Base-by-base conservation (phyloP, 2,888 invertebrate genomes). In the Phytoseiulus persimilis region DNA sequence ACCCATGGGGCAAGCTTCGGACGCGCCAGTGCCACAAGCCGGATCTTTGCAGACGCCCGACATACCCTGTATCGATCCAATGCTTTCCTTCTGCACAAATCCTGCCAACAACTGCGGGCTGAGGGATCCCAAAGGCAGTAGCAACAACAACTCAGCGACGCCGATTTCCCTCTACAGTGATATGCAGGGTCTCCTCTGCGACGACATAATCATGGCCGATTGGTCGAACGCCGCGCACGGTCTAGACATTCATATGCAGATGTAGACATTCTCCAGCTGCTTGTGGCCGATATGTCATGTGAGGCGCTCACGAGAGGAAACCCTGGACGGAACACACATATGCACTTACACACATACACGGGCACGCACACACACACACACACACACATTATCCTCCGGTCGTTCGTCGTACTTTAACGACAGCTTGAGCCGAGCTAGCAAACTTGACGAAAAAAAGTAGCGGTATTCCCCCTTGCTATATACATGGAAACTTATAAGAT, bases 161-260 rank as follows among this genome's bases (percentile, higher is more conserved):
- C 39, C 87, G 28, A 33, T 87, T 23, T 87, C 87, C 11, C 87
- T 87, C 0, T 87, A 87, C 33, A 87, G 87, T 23, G 87, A 87
- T 87, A 87, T 87, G 87, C 87, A 87, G 87, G 87, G 87, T 18
- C 32, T 87, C n/a, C 33, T 87, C 6, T 87, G 87, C 39, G 87
- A 87, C 23, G 87, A 87, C 33, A 45, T 87, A n/a, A 32, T 87
- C 33, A 87, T 87, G 87, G 87, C 87, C 6, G 87, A 87, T 14
- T 87, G 87, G 87, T 39, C 87, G 28, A 87, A 31, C 5, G 32
- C 87, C 9, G 39, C 87, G 32, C 87, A 87, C 33, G 45, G 87
- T 14, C n/a, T 87, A 9, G 87, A 87, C 18, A 87, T 87, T 31
- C 87, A 87, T 32, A 87, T 87, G 87, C 39, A 87, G 32, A 87